These are phyloP conservation scores for Idaea biselata DNA, from an alignment of 2,888 invertebrate species.

Conservation along the genomic window DNA sequence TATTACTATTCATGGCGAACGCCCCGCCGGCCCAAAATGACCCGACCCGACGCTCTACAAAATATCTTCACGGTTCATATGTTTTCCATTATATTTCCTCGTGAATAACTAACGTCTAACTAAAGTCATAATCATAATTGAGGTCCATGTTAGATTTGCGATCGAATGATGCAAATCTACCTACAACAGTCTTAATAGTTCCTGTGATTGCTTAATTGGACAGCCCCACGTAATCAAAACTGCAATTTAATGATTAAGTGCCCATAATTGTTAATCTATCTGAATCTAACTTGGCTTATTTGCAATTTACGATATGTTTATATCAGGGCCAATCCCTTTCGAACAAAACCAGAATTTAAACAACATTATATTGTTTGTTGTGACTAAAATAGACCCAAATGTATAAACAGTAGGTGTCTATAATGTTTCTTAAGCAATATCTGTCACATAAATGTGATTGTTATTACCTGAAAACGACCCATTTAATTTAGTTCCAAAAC, in stretches of 20 bases:
- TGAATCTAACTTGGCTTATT: neutral
- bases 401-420: slow-evolving; percentile 16
- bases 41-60: slow-evolving; percentile 38
- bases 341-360: neutral
- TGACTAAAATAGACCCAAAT: slow-evolving; percentile 15
- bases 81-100: slow-evolving; percentile 42
- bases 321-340: neutral
- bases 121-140: slow-evolving; percentile 1
- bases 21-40: slow-evolving; percentile 56
- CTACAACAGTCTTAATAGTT: neutral
- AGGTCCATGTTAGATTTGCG: slow-evolving; percentile 10
- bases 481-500: slow-evolving; percentile 66
- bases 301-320: neutral
- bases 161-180: slow-evolving; percentile 11
- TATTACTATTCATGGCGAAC: slow-evolving; percentile 74
- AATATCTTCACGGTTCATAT: slow-evolving; percentile 48
- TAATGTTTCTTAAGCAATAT: slow-evolving; percentile 55
- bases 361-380: slow-evolving; percentile 12
- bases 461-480: slow-evolving; percentile 67
- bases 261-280: neutral
- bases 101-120: slow-evolving; percentile 44
- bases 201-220: slow-evolving; percentile 1
- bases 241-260: neutral
- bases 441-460: slow-evolving; percentile 66
- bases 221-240: neutral